A percentile compares a stretch with the other conserved stretches of the same genome.
phyloP scores from a whole-genome alignment of 2,888 invertebrate species.

The Pachycephus smyrnensis region DNA sequence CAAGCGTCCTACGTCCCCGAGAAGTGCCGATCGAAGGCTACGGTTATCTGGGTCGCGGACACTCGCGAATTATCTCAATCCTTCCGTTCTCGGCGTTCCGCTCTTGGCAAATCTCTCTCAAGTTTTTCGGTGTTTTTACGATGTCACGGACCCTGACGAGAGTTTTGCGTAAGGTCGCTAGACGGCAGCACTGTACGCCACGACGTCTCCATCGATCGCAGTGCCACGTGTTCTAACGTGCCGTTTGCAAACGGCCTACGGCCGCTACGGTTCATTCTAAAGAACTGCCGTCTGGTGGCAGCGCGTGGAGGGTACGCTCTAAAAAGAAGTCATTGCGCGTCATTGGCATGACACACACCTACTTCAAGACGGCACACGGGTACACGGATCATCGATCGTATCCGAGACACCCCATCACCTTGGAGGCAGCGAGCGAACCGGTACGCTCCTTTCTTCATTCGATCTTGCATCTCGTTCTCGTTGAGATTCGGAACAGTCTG shows the following conservation, averaged over 20 bases:
- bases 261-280: no score
- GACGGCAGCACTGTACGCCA: slow-evolving; percentile 18
- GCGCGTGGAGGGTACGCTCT: neutral
- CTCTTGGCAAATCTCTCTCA: slow-evolving; percentile 2
- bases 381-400: neutral
- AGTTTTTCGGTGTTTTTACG: slow-evolving; percentile 9
- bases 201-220: neutral
- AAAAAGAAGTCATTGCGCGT: neutral
- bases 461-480: neutral
- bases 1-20: slow-evolving; percentile 42
- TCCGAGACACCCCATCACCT: neutral
- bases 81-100: slow-evolving; percentile 55
- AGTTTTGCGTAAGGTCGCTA: neutral
- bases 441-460: neutral
- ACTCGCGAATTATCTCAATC: slow-evolving; percentile 53
- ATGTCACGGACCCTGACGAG: slow-evolving; percentile 7
- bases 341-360: neutral
- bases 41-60: slow-evolving; percentile 60
- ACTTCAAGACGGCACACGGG: neutral
- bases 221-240: neutral
- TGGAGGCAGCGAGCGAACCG: neutral
- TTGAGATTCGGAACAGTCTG: neutral
- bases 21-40: slow-evolving; percentile 55
- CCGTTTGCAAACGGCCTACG: neutral
- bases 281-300: neutral